phyloP scores from a whole-genome alignment of 53 echinoderm and acorn worm genomes.

The Luidia sarsii region DNA sequence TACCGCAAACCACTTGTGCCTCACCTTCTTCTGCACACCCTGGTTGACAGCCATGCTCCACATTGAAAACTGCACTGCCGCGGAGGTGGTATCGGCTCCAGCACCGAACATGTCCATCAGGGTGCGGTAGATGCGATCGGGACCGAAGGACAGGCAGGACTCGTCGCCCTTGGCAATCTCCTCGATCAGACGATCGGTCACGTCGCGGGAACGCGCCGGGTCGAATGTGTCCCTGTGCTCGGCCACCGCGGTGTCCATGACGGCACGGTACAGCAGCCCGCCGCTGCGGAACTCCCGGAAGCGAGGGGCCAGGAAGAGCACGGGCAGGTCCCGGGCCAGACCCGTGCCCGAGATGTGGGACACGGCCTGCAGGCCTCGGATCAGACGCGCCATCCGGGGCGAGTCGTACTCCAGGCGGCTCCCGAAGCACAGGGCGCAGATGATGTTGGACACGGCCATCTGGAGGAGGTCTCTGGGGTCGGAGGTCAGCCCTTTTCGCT shows the following conservation, averaged over 20 bases:
- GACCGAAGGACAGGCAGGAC: not conserved
- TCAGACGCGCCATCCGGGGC: not conserved
- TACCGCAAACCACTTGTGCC: no score
- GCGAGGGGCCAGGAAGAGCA: not conserved
- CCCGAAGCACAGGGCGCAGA: conserved; percentile 21
- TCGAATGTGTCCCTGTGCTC: not conserved
- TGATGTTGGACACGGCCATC: conserved; percentile 28
- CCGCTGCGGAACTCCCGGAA: not conserved
- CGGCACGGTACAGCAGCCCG: not conserved
- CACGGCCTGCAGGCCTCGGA: not conserved
- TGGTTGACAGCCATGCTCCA: not conserved
- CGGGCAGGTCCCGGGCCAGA: not conserved
- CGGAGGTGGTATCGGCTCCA: not conserved
- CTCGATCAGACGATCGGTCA: not conserved
- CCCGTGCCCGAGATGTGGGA: not conserved
- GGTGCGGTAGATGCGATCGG: conserved; percentile 1
- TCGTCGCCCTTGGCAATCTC: not conserved
- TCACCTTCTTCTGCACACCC: not conserved
- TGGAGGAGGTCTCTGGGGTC: conserved; percentile 15
- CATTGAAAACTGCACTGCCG: not conserved
- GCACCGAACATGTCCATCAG: conserved; percentile 27
- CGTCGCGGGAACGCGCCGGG: not conserved
- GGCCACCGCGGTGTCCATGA: not conserved
- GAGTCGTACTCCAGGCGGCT: not conserved
- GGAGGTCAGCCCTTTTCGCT: not conserved